Conservation (phyloP, 2,797 vertebrate species). For the Carduelis carduelis region DNA sequence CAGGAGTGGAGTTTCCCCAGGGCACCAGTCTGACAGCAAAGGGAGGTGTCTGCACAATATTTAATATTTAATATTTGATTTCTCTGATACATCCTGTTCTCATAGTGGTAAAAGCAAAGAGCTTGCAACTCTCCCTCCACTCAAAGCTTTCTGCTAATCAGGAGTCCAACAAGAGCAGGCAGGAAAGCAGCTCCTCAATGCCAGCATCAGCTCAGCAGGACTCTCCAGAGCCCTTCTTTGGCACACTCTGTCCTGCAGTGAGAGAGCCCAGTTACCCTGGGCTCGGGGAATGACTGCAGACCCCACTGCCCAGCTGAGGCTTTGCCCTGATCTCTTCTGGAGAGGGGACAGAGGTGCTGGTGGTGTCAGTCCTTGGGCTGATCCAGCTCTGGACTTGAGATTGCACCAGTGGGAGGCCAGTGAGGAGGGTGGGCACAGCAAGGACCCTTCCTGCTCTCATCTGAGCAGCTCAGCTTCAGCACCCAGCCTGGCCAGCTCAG, state of each 20-base stretch:
- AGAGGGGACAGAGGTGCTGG: not conserved
- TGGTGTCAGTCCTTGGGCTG: not conserved
- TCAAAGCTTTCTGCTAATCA: not conserved
- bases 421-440: rapidly evolving
- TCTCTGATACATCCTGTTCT: not conserved
- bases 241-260: not conserved
- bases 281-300: not conserved
- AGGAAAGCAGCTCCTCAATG: not conserved
- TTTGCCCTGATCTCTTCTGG: not conserved
- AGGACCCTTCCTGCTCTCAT: not conserved
- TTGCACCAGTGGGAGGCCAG: not conserved
- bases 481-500: not conserved
- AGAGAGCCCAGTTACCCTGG: not conserved
- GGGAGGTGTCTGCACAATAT: not conserved
- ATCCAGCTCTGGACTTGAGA: not conserved
- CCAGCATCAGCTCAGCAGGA: not conserved
- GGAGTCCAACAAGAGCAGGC: not conserved
- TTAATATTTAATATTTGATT: not conserved
- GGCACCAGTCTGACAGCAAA: not conserved
- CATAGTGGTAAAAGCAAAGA: not conserved
- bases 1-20: not conserved
- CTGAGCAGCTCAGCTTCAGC: not conserved
- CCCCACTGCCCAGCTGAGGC: not conserved
- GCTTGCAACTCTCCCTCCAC: not conserved
- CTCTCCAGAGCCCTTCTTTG: rapidly evolving